These are phyloP conservation scores for Mesoligia furuncula DNA, from an alignment of 2,888 invertebrate species.

Conservation along the genomic window DNA sequence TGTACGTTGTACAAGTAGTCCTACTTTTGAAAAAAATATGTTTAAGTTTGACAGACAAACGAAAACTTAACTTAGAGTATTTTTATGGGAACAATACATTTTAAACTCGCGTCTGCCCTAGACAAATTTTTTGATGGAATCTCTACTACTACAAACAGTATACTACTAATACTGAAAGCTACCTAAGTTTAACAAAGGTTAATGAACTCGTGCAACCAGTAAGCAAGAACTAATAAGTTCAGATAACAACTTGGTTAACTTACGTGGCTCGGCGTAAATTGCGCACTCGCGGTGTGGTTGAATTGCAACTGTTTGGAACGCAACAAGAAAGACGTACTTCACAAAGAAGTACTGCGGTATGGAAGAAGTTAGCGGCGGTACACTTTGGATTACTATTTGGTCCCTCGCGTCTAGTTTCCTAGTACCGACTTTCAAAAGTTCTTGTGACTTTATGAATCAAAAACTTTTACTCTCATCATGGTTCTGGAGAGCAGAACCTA, in stretches of 20 bases:
- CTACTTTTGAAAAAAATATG: no score
- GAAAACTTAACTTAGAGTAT: no score
- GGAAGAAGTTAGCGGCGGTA: slow-evolving; percentile 18
- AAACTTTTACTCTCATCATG: no score
- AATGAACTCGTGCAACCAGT: slow-evolving; percentile 29
- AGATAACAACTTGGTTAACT: slow-evolving; percentile 38
- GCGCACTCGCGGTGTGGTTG: slow-evolving; percentile 1
- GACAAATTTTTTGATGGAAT: background rate
- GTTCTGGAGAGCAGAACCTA: no score
- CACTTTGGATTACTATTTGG: background rate
- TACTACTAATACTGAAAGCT: background rate
- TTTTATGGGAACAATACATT: background rate
- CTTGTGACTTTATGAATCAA: background rate
- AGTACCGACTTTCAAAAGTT: background rate
- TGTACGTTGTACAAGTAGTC: background rate
- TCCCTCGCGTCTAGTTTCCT: background rate
- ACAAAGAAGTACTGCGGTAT: background rate
- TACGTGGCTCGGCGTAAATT: slow-evolving; percentile 18
- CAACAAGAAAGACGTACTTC: slow-evolving; percentile 16
- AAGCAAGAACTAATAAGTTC: slow-evolving; percentile 35
- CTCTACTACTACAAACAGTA: background rate
- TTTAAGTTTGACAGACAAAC: no score
- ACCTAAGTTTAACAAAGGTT: slow-evolving; percentile 19
- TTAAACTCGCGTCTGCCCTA: background rate
- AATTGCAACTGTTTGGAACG: background rate